phyloP scores from a whole-genome alignment of 2,888 invertebrate species.

The Coenonympha arcania region DNA sequence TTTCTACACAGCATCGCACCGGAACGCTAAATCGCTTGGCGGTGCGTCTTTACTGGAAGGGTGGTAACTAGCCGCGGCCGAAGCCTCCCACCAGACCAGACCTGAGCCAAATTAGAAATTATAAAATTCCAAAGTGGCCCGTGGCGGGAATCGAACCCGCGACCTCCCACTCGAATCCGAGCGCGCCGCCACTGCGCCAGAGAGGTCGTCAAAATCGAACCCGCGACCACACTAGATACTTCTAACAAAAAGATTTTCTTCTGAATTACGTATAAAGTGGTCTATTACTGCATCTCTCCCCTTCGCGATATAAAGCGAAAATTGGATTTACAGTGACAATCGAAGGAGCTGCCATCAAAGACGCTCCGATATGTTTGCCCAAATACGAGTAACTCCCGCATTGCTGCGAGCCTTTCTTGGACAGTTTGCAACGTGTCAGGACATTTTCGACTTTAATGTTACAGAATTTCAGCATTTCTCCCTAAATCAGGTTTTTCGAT shows the following conservation, averaged over 20 bases:
- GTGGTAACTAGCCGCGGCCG: too few relatives aligned
- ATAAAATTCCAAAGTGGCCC: too few relatives aligned
- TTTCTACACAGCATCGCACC: too few relatives aligned
- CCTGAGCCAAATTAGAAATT: too few relatives aligned
- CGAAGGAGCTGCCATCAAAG: constrained; percentile 68
- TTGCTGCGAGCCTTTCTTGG: constrained; percentile 48
- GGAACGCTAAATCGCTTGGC: too few relatives aligned
- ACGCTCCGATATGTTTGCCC: constrained; percentile 63
- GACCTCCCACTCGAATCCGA: too few relatives aligned
- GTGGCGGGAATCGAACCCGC: too few relatives aligned
- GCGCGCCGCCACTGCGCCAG: too few relatives aligned
- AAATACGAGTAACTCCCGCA: constrained; percentile 63
- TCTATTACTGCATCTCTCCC: constrained; percentile 40
- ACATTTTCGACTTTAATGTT: constrained; percentile 21
- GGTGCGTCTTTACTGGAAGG: too few relatives aligned
- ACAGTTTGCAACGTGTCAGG: constrained; percentile 23
- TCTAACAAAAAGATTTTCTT: neutral
- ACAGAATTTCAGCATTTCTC: neutral
- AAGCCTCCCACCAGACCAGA: too few relatives aligned
- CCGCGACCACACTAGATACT: neutral
- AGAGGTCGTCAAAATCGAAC: too few relatives aligned
- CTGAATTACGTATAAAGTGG: constrained; percentile 25
- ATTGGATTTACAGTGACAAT: constrained; percentile 74
- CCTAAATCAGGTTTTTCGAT: neutral
- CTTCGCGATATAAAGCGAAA: constrained; percentile 69